Base-by-base conservation (phyloP, 2,797 vertebrate genomes). In the Schizopygopsis pylzovi region DNA sequence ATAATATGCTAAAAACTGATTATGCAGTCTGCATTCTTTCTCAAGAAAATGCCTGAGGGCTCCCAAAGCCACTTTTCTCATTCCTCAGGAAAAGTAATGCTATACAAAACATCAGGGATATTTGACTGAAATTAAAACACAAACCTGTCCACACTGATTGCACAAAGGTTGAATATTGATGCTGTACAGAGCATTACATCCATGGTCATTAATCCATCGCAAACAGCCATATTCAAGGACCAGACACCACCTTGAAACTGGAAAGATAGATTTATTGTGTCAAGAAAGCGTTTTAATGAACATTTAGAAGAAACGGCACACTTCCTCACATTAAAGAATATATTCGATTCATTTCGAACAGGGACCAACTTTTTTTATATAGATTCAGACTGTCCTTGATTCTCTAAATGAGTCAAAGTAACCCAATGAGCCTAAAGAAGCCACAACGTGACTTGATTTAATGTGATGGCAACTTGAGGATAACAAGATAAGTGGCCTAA, bases 131-230 rank as follows among this genome's bases (percentile, higher is more conserved):
- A 67, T 33, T 16, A 33, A 86, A 87, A 75, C 56, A 41, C 94
- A 82, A 83, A 98, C 98, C 98, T 97, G 94, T 99, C 98, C 68
- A 99, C 90, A 20, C 98, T 98, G 95, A 99, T 99, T 77, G 98
- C 97, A 25, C 98, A 99, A 86, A 99, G 95, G 93, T 98, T 98
- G 93, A 99, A 98, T 94, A 99, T 99, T 90, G 98, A 99, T 82
- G 98, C 97, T 0, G 98, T 99, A 92, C 98, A 98, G 80, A 99
- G 95, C 98, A 98, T 97, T 89, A 99, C 98, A 0, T 99, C 98
- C 98, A 98, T 97, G 81, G 97, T 97, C 98, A 98, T 98, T 90
- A 99, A 95, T 4, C 92, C 92, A 59, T 99, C 98, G 8, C 98
- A 99, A 73, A 98, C 82, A 41, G 93, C 92, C 0, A 92, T 94